Percentiles rank a stretch among this genome's conserved stretches.
phyloP scores from a whole-genome alignment of 2,797 vertebrate genomes.

The Luscinia megarhynchos region DNA sequence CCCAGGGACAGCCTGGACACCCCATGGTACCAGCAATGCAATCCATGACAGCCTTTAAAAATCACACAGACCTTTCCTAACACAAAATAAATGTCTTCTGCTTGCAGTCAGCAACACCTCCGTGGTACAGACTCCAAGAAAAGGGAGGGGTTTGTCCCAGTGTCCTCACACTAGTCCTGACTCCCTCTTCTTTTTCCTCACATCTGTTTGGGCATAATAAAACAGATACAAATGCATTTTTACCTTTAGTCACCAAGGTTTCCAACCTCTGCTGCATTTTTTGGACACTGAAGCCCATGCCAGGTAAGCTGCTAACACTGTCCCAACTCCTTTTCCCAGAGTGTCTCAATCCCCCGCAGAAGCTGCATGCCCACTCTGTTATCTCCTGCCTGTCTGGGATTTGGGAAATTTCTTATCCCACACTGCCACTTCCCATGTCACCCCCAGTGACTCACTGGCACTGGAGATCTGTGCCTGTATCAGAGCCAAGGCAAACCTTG shows the following conservation, averaged over 20 bases:
- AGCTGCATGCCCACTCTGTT: rapidly evolving
- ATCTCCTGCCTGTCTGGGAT: background rate
- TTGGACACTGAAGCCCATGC: rapidly evolving
- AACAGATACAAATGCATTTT: background rate
- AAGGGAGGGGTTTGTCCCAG: background rate
- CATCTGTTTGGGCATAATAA: rapidly evolving
- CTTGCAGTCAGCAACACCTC: background rate
- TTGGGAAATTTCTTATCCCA: background rate
- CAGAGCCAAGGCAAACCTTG: background rate
- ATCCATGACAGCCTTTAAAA: rapidly evolving
- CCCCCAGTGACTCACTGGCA: rapidly evolving
- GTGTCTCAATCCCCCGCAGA: background rate
- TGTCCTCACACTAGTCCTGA: background rate
- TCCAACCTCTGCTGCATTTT: background rate
- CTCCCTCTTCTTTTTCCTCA: background rate
- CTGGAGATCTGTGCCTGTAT: background rate
- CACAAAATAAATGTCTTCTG: background rate
- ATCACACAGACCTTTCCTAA: background rate
- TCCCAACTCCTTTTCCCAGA: background rate
- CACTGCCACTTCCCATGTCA: background rate
- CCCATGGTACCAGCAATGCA: background rate
- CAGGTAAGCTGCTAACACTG: background rate
- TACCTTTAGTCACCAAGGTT: background rate
- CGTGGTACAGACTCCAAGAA: background rate
- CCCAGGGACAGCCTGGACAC: background rate